Evolutionary conservation across 2,113 vertebrate species (phyloP).

Genomic region (Sturnira hondurensis): DNA sequence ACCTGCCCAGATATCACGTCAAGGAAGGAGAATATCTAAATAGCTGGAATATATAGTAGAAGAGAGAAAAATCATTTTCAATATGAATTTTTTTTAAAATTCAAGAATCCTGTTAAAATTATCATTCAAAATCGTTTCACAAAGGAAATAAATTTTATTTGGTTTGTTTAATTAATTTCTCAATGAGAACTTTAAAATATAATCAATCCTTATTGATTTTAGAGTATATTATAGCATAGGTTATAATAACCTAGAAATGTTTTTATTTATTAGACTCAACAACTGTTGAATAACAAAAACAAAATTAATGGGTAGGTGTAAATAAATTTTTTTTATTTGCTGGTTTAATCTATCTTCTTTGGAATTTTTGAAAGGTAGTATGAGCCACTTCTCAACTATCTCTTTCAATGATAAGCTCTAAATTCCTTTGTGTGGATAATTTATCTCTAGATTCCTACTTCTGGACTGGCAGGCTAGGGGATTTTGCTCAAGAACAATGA

Average conservation of each 20-base stretch:
- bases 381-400: neutral
- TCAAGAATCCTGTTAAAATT: no score
- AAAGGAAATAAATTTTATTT: no score
- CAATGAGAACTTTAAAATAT: neutral
- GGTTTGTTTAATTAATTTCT: no score
- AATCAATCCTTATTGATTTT: neutral
- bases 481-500: neutral
- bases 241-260: constrained; percentile 6
- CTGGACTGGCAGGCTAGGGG: neutral
- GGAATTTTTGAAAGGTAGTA: neutral
- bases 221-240: neutral
- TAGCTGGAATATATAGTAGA: no score
- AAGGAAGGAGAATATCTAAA: no score
- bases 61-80: no score
- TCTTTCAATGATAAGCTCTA: neutral
- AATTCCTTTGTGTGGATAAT: neutral
- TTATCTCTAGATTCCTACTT: neutral
- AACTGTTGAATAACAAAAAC: neutral
- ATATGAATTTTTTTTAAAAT: no score
- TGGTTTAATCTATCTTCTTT: neutral
- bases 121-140: no score
- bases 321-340: neutral
- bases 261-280: constrained; percentile 18
- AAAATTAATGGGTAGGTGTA: neutral
- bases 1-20: no score